Conservation (phyloP, 2,797 vertebrate genomes). For the Melopsittacus undulatus region DNA sequence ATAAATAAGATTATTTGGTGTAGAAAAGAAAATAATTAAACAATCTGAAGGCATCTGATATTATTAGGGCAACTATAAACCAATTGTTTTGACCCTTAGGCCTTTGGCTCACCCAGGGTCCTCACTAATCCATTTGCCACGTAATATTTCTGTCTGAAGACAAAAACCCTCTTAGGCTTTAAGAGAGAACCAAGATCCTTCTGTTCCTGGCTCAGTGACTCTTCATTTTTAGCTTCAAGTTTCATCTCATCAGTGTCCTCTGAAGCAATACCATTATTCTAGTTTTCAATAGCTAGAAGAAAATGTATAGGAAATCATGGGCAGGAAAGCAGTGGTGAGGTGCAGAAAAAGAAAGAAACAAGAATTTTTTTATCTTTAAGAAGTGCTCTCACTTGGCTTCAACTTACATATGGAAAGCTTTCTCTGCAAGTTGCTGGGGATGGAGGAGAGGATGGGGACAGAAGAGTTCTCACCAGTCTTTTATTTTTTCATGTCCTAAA, state of each 20-base stretch:
- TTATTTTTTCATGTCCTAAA: not conserved
- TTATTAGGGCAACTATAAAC: constrained; percentile 13
- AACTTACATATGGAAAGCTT: not conserved
- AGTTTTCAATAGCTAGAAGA: not conserved
- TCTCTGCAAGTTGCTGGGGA: not conserved
- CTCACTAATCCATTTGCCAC: not conserved
- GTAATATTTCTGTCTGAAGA: not conserved
- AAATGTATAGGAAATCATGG: not conserved
- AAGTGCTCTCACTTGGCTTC: not conserved
- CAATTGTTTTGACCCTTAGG: not conserved
- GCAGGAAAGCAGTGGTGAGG: not conserved
- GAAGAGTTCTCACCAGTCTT: not conserved
- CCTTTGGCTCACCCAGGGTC: not conserved
- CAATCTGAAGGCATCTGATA: not conserved
- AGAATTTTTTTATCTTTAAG: not conserved
- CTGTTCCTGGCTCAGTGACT: not conserved
- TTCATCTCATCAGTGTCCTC: not conserved
- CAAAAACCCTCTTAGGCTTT: not conserved
- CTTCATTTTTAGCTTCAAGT: not conserved
- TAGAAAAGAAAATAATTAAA: not conserved
- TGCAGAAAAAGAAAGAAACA: not conserved
- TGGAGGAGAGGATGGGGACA: not conserved
- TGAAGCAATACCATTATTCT: not conserved
- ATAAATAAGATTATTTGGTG: not conserved
- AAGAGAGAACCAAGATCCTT: not conserved